Base-by-base conservation (phyloP, 37 sponge, comb jelly and placozoan genomes). In the Chondrosia reniformis region DNA sequence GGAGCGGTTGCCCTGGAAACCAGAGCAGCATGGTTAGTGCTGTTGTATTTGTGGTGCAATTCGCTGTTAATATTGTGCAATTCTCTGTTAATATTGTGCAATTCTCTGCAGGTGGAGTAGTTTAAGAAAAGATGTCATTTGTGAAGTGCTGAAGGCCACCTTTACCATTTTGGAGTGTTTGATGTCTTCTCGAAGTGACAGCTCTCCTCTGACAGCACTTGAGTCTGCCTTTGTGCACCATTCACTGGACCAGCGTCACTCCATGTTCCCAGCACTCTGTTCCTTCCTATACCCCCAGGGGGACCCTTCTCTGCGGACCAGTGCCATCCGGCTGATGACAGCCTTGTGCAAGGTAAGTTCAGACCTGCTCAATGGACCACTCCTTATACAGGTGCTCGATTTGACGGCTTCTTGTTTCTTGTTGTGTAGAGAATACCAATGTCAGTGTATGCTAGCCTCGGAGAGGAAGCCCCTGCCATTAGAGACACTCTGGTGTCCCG, bases 371-470 rank as follows among this genome's bases (percentile, higher is more conserved):
- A 30, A 13, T 25, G 61, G 61, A 59, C n/a, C n/a, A 19, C 22
- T 30, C 61, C n/a, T 59, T 30, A 59, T 59, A 7, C 22, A 30
- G 17, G 6, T 30, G 6, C 61, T 59, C 30, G 9, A 6, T 59
- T 15, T 49, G 15, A 19, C 52, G 10, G 15, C 15, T 49, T 49
- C 52, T 49, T 15, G 10, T 15, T 49, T 10, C 15, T 49, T 49
- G 52, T 10, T 49, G n/a, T 49, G 9, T 63, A 87, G 78, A 89
- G 74, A 21, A 56, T 84, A 9, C 92, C 92, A 3, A 87, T 91
- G 88, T 91, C 92, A 21, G 78, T 91, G 79, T 91, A 83, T 71
- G 77, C 84, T 1, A 83, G 85, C 63, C 92, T 91, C 33, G 92
- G 92, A 5, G 33, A 72, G 31, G 85, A 84, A 8, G 88, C 85